phyloP scores from a whole-genome alignment of 1,140 invertebrate species.

The Zophobas morio region DNA sequence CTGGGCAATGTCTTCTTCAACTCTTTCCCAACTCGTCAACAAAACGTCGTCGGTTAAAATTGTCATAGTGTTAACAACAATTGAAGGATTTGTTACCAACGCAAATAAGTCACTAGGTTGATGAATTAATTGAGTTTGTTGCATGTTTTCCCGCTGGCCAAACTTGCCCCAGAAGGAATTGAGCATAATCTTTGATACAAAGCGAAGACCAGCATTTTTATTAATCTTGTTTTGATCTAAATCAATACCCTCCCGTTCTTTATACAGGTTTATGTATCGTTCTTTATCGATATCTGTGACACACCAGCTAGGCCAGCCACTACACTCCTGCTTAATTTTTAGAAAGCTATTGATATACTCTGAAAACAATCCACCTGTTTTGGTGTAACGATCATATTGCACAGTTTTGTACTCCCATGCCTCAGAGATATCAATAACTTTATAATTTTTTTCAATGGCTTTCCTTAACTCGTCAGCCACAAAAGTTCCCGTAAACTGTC shows the following conservation, averaged over 20 bases:
- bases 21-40: constrained; percentile 25
- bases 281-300: neutral
- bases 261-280: constrained; percentile 16
- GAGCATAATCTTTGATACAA: constrained; percentile 30
- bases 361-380: constrained; percentile 14
- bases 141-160: constrained; percentile 34
- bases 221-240: constrained; percentile 13
- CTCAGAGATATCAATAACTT: constrained; percentile 47
- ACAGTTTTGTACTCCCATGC: constrained; percentile 47
- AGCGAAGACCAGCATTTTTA: constrained; percentile 31
- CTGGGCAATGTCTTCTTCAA: constrained; percentile 21
- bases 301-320: constrained; percentile 16
- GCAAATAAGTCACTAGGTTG: constrained; percentile 27
- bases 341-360: constrained; percentile 18
- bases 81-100: constrained; percentile 24
- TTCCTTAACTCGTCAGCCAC: constrained; percentile 64
- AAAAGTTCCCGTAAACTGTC: constrained; percentile 65
- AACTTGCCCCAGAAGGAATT: constrained; percentile 39
- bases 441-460: constrained; percentile 57
- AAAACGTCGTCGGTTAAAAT: constrained; percentile 10
- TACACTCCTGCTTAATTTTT: too few species aligned
- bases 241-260: constrained; percentile 13
- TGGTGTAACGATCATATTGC: constrained; percentile 32
- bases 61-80: neutral
- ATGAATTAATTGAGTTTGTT: constrained; percentile 5